Conservation (phyloP, 2,888 invertebrate species). For the Sphaerophoria rueppellii region DNA sequence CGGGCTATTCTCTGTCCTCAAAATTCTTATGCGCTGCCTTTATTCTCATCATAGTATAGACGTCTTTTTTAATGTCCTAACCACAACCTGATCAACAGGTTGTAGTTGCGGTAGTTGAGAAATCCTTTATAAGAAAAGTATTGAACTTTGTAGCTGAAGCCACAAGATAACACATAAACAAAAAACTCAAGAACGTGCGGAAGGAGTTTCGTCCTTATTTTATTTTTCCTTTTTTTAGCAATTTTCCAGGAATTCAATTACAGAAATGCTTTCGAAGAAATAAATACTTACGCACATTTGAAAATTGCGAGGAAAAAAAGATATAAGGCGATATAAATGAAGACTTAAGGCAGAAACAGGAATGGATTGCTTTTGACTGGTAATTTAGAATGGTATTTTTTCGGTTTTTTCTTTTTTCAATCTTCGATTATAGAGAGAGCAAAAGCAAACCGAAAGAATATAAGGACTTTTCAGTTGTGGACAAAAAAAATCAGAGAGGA, state of each 20-base stretch:
- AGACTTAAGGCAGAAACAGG: background rate
- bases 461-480: background rate
- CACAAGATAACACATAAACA: no score
- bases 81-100: no score
- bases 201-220: no score
- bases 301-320: background rate
- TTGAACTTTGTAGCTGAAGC: no score
- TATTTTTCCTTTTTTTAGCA: no score
- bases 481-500: background rate
- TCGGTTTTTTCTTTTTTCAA: background rate
- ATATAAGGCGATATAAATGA: background rate
- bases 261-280: conserved; percentile 53
- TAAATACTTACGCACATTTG: conserved; percentile 6
- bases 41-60: background rate
- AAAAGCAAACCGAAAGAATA: background rate
- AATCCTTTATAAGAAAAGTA: no score
- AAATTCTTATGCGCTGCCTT: conserved; percentile 28
- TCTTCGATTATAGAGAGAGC: background rate
- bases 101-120: no score
- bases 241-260: conserved; percentile 63
- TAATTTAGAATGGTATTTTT: conserved; percentile 16
- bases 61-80: no score
- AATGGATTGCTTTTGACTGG: conserved; percentile 33
- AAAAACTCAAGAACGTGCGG: no score
- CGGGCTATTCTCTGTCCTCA: conserved; percentile 19